Evolutionary conservation across 1,140 invertebrate species (phyloP).

Genomic region (Gryon sp.): DNA sequence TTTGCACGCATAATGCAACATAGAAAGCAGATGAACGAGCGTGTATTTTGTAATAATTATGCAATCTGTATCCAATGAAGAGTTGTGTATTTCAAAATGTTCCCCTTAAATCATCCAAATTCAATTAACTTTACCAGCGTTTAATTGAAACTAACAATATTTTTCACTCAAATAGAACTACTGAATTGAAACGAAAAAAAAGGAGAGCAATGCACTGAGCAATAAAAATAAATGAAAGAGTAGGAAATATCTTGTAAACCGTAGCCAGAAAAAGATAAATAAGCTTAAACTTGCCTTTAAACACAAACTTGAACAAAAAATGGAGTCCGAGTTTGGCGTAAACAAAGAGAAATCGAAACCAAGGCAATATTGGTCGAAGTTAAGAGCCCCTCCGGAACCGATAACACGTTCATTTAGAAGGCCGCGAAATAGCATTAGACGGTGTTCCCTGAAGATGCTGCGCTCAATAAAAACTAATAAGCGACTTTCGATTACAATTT

Average conservation of each 20-base stretch:
- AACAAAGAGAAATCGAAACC: slow-evolving; percentile 49
- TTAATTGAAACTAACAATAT: not conserved
- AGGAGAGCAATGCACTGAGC: too few species aligned
- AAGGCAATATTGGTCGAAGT: slow-evolving; percentile 43
- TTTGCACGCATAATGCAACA: too few species aligned
- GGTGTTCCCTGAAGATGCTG: slow-evolving; percentile 33
- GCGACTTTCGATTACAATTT: slow-evolving; percentile 62
- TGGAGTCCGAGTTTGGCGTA: slow-evolving; percentile 19
- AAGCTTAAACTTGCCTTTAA: slow-evolving; percentile 29
- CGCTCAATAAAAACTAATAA: slow-evolving; percentile 58
- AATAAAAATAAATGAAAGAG: too few species aligned
- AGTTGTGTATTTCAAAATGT: too few species aligned
- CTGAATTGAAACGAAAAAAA: slow-evolving; percentile 5
- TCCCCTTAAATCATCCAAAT: too few species aligned
- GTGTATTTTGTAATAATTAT: too few species aligned
- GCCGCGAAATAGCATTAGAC: slow-evolving; percentile 44
- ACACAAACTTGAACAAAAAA: slow-evolving; percentile 47
- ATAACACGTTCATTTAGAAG: slow-evolving; percentile 47
- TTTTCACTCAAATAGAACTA: not conserved
- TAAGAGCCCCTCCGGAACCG: slow-evolving; percentile 12
- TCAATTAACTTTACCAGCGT: too few species aligned
- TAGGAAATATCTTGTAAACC: not conserved
- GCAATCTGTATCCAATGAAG: too few species aligned
- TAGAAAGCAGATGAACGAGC: too few species aligned
- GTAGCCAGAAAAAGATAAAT: slow-evolving; percentile 35